These are phyloP conservation scores for Drosophila serrata DNA, from an alignment of 1,140 invertebrate species.

Conservation along the genomic window DNA sequence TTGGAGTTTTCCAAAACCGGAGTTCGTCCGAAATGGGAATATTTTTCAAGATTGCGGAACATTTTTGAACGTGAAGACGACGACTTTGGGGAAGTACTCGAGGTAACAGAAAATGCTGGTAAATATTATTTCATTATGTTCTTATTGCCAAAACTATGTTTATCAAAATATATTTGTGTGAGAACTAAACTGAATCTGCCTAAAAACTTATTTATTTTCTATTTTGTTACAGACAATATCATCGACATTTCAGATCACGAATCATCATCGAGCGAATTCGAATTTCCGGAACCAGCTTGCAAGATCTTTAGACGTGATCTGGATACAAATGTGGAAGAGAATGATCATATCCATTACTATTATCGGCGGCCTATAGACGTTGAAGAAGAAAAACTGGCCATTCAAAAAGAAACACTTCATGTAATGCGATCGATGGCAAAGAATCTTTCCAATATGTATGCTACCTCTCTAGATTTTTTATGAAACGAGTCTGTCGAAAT, in stretches of 20 bases:
- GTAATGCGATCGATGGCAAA: slow-evolving; percentile 5
- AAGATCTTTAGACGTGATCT: background rate
- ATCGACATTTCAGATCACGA: background rate
- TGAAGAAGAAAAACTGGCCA: slow-evolving; percentile 5
- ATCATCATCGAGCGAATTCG: background rate
- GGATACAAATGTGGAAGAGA: background rate
- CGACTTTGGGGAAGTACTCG: background rate
- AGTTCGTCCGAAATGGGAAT: background rate
- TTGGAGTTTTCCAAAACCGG: background rate
- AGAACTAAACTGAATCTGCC: no score
- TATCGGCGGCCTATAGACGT: background rate
- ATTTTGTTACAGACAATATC: background rate
- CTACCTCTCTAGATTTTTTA: background rate
- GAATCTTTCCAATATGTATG: slow-evolving; percentile 6
- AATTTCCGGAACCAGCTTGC: background rate
- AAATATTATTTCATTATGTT: background rate
- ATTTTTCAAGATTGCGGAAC: background rate
- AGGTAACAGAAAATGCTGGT: background rate
- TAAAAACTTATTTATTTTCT: no score
- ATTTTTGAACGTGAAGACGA: background rate
- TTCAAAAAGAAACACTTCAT: slow-evolving; percentile 7
- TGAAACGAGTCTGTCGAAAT: background rate
- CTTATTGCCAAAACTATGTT: no score
- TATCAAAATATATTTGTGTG: no score
- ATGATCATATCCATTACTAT: background rate